Evolutionary conservation across 1,140 invertebrate species (phyloP).

Genomic region (Atopsyche davidsoni): DNA sequence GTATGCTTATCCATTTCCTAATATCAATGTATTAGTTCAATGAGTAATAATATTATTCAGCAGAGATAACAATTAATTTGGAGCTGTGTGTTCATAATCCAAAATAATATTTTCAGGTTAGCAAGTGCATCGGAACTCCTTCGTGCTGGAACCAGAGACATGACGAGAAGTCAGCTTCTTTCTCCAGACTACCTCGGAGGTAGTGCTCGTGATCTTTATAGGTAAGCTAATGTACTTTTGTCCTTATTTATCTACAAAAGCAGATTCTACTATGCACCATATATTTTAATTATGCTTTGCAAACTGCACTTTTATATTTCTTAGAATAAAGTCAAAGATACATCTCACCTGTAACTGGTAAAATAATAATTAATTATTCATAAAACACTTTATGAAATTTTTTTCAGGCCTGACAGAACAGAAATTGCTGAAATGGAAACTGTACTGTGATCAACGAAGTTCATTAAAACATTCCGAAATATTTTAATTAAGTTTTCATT

Average conservation of each 20-base stretch:
- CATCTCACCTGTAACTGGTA: too few species aligned
- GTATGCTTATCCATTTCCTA: too few species aligned
- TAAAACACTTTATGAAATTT: constrained; percentile 23
- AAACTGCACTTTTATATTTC: background rate
- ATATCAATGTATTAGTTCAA: too few species aligned
- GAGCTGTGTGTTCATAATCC: too few species aligned
- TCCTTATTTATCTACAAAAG: too few species aligned
- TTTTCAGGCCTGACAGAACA: constrained; percentile 53
- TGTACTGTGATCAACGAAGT: constrained; percentile 63
- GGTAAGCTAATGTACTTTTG: constrained; percentile 28
- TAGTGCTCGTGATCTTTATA: constrained; percentile 45
- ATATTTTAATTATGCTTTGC: too few species aligned
- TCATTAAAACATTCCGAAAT: background rate
- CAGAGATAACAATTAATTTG: too few species aligned
- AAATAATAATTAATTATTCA: too few species aligned
- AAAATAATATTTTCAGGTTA: constrained; percentile 35
- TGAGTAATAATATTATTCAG: too few species aligned
- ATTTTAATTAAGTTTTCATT: too few species aligned
- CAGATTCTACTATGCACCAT: too few species aligned
- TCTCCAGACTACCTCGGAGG: constrained; percentile 34
- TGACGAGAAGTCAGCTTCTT: constrained; percentile 29
- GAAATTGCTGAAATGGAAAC: constrained; percentile 84
- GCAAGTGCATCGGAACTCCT: constrained; percentile 41
- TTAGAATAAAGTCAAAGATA: too few species aligned
- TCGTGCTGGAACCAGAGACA: constrained; percentile 29